Base-by-base conservation (phyloP, 1,140 invertebrate species). In the Rhagoletis zephyria region DNA sequence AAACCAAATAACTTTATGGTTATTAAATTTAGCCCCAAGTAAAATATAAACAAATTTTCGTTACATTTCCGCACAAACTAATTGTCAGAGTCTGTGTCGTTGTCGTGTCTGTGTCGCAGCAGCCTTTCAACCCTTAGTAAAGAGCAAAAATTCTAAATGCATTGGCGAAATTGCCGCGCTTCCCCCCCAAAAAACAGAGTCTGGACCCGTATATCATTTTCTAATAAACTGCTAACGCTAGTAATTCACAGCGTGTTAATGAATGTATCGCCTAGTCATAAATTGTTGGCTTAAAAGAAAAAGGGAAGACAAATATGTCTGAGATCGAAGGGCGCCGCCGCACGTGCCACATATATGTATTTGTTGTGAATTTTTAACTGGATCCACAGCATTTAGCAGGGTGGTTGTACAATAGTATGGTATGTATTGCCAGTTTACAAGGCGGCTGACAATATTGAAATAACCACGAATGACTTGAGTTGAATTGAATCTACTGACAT, bases 241-340 rank as follows among this genome's bases (percentile, higher is more conserved):
- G 56, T 59, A 59, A 56, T 56, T 81, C 74, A 81, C 74, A 81
- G 74, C 74, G 48, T 81, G 74, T 81, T 81, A 81, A 56, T 81
- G 48, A 81, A 81, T 81, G 74, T 56, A 81, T 81, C 19, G 74
- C 40, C 74, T 42, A 81, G 48, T 51, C n/a, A 30, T 56, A 56
- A 59, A 81, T 56, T 81, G 51, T 81, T 81, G n/a, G 48, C 5
- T 48, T 56, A 56, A 81, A 81, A 81, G 56, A 2, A 19, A 81
- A 59, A 51, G 74, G 45, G 48, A 56, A 81, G 51, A 81, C 74
- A 81, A 56, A 81, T 81, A 81, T n/a, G 40, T 12, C 74, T 19
- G n/a, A 59, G 74, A 19, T 56, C 48, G n/a, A 81, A 81, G 74
- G 74, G 74, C n/a, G 74, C 19, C n/a, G 74, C 19, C 6, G 48